A percentile compares a stretch with the other conserved stretches of the same genome.
Conservation (phyloP, 2,888 invertebrate species). For the Ashinkailepas kermadecensis region DNA sequence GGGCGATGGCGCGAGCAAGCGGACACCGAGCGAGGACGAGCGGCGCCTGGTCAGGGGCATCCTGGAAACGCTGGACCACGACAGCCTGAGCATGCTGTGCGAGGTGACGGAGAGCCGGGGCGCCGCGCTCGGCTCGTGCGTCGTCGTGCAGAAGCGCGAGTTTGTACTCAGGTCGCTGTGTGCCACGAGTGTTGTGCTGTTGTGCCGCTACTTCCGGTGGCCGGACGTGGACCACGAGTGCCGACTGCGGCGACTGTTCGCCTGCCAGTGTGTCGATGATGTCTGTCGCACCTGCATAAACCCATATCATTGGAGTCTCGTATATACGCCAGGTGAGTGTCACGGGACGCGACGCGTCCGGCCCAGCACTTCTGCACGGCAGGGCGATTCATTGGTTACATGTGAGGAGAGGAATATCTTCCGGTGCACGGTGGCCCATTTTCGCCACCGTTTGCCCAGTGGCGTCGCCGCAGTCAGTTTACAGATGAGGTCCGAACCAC, state of each 20-base stretch:
- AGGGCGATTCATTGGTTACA: too few relatives aligned
- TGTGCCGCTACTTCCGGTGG: constrained; percentile 15
- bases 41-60: background rate
- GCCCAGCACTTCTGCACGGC: too few relatives aligned
- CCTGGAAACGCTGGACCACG: background rate
- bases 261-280: background rate
- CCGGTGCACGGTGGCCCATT: too few relatives aligned
- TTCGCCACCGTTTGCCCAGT: too few relatives aligned
- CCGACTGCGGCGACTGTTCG: background rate
- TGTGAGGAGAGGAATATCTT: too few relatives aligned
- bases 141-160: background rate
- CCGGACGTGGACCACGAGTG: background rate
- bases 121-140: background rate
- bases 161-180: background rate
- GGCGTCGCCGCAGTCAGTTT: too few relatives aligned
- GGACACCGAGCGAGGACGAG: background rate
- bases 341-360: too few relatives aligned
- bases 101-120: constrained; percentile 8
- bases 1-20: background rate
- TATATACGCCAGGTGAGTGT: background rate
- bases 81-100: constrained; percentile 5
- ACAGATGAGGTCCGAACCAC: too few relatives aligned
- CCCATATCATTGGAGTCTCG: background rate
- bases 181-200: background rate
- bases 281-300: background rate